These are phyloP conservation scores for Pocillopora damicornis DNA, from an alignment of 64 coral and sea anemone genomes.

Conservation along the genomic window DNA sequence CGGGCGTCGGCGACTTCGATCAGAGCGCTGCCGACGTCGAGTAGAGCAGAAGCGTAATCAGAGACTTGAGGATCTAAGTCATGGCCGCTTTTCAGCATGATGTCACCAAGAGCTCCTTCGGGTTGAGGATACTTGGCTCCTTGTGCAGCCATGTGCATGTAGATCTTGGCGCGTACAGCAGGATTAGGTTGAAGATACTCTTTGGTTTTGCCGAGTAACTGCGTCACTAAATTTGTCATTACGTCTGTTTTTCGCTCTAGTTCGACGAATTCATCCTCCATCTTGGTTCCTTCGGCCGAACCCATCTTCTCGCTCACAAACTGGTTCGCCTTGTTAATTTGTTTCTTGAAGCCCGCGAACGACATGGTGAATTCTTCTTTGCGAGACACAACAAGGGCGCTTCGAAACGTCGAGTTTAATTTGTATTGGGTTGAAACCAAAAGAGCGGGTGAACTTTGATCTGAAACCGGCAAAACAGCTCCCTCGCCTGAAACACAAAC, in stretches of 20 bases:
- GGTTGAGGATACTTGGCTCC: slow-evolving; percentile 62
- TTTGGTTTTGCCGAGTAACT: slow-evolving; percentile 77
- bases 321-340: slow-evolving; percentile 94
- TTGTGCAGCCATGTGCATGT: slow-evolving; percentile 70
- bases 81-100: slow-evolving; percentile 77
- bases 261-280: slow-evolving; percentile 80
- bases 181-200: slow-evolving; percentile 88
- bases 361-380: slow-evolving; percentile 36
- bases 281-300: slow-evolving; percentile 87
- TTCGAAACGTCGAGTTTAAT: not conserved
- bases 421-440: slow-evolving; percentile 9
- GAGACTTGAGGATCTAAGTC: slow-evolving; percentile 58
- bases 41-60: slow-evolving; percentile 77
- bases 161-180: slow-evolving; percentile 70
- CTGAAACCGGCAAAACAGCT: not conserved
- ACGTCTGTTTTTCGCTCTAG: slow-evolving; percentile 88
- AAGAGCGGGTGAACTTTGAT: not conserved
- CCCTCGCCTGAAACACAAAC: not conserved
- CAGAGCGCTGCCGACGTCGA: slow-evolving; percentile 74
- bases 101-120: slow-evolving; percentile 73
- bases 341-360: slow-evolving; percentile 87
- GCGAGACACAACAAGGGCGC: not conserved
- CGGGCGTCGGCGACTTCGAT: slow-evolving; percentile 72
- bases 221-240: slow-evolving; percentile 70
- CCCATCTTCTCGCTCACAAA: slow-evolving; percentile 96